These are phyloP conservation scores for Chrysemys picta DNA, from an alignment of 2,113 vertebrate genomes.

Conservation along the genomic window DNA sequence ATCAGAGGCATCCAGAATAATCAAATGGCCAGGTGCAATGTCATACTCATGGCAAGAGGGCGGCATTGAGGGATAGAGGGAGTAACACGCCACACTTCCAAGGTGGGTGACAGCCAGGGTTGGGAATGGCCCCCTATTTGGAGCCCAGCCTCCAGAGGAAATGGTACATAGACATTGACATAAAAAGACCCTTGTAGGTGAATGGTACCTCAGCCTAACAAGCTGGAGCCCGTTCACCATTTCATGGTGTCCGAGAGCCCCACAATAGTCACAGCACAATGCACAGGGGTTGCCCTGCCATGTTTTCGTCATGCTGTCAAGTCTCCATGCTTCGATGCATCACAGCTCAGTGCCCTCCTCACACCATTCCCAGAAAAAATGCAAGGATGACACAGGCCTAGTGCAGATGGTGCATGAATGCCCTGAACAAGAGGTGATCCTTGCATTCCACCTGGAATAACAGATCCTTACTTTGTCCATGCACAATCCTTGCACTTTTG, in stretches of 20 bases:
- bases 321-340: neutral
- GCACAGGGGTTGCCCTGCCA: neutral
- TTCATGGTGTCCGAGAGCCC: too few species aligned
- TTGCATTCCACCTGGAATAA: too few species aligned
- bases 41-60: neutral
- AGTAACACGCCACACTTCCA: neutral
- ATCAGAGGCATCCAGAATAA: neutral
- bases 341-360: too few species aligned
- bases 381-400: too few species aligned
- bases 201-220: neutral
- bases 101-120: neutral
- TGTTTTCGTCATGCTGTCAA: neutral
- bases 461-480: too few species aligned
- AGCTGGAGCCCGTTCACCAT: neutral
- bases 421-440: too few species aligned
- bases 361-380: too few species aligned
- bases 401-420: too few species aligned
- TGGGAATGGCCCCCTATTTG: neutral
- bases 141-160: neutral
- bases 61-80: neutral
- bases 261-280: neutral
- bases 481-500: too few species aligned
- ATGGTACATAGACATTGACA: neutral
- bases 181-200: neutral
- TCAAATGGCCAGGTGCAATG: neutral